Evolutionary conservation across 2,113 vertebrate species (phyloP).

Genomic region (Cichladusa arquata): DNA sequence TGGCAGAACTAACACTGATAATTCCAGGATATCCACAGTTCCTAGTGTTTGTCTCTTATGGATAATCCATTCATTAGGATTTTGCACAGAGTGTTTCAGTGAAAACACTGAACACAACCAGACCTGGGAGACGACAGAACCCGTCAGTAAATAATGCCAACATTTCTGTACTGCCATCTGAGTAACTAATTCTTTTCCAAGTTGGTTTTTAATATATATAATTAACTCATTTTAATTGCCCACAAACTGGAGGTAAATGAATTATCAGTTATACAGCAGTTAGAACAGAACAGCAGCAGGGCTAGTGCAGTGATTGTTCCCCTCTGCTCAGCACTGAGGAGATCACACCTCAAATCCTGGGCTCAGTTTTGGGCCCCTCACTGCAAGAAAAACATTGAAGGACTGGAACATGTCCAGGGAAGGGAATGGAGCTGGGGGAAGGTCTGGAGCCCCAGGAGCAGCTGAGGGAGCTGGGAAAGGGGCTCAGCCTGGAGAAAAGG

Average conservation of each 20-base stretch:
- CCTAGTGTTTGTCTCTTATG: not conserved
- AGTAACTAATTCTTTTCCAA: not conserved
- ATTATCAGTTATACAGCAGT: not conserved
- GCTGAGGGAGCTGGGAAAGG: not conserved
- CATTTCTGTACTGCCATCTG: not conserved
- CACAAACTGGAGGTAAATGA: not conserved
- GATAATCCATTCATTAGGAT: not conserved
- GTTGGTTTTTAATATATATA: no score
- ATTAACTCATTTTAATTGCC: not conserved
- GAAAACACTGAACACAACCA: not conserved
- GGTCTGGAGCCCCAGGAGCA: accelerated
- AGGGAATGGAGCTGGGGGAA: not conserved
- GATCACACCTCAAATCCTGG: not conserved
- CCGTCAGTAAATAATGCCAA: not conserved
- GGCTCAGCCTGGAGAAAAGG: not conserved
- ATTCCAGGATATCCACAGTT: not conserved
- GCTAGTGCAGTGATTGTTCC: not conserved
- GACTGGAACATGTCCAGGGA: not conserved
- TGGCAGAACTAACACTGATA: not conserved
- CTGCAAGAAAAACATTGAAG: not conserved
- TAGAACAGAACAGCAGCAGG: not conserved
- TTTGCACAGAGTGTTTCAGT: not conserved
- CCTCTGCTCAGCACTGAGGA: not conserved
- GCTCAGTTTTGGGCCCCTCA: not conserved
- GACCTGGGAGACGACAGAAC: not conserved